Evolutionary conservation across 2,888 invertebrate genomes (phyloP).

Genomic region (Willowsia nigromaculata): DNA sequence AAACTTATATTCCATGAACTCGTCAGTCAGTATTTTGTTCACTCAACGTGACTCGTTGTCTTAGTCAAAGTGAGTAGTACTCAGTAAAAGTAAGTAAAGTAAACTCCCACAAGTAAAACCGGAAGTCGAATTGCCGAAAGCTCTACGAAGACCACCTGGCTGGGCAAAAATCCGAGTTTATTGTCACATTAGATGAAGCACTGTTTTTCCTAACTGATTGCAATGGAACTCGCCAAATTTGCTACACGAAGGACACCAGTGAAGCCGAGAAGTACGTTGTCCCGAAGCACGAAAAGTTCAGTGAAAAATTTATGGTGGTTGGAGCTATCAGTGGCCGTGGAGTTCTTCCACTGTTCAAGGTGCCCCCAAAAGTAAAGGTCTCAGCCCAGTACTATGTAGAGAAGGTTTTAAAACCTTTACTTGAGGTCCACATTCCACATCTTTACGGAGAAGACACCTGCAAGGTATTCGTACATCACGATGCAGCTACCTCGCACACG

Average conservation of each 20-base stretch:
- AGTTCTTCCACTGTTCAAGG: conserved; percentile 51
- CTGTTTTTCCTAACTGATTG: neutral
- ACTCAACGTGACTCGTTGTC: no score
- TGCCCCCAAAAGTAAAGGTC: conserved; percentile 64
- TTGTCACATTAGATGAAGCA: conserved; percentile 26
- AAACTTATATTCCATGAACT: no score
- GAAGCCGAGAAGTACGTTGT: neutral
- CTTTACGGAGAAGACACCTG: conserved; percentile 48
- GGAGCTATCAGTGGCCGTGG: neutral
- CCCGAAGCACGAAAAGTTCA: neutral
- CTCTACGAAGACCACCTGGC: neutral
- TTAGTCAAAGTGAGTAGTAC: no score
- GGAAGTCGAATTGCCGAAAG: conserved; percentile 17
- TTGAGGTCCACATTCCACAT: conserved; percentile 39
- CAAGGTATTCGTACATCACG: conserved; percentile 65
- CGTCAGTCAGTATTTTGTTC: no score
- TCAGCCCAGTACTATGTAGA: conserved; percentile 34
- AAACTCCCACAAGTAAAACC: neutral
- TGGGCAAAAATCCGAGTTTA: conserved; percentile 27
- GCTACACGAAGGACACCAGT: neutral
- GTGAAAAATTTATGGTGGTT: neutral
- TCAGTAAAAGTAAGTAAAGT: no score
- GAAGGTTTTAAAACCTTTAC: conserved; percentile 46
- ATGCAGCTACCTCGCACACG: conserved; percentile 51
- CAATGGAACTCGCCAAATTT: neutral